A percentile compares a stretch with the other conserved stretches of the same genome.
Evolutionary conservation across 2,797 vertebrate genomes (phyloP).

Genomic region (Periophthalmus magnuspinnatus): DNA sequence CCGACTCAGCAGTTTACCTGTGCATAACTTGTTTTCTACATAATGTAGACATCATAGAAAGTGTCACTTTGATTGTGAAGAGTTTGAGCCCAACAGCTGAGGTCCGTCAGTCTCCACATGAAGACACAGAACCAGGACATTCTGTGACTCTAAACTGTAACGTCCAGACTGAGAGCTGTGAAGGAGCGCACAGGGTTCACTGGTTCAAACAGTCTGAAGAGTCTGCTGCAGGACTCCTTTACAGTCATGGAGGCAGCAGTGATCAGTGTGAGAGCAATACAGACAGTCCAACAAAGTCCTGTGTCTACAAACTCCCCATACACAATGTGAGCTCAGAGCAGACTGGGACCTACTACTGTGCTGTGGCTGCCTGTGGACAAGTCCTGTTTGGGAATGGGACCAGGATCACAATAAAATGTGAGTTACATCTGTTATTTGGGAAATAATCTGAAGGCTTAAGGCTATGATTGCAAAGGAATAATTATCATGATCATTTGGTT

Average conservation of each 20-base stretch:
- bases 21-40: conserved; percentile 14
- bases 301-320: no score
- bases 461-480: no score
- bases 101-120: not conserved
- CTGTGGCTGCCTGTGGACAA: no score
- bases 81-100: not conserved
- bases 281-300: no score
- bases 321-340: no score
- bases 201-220: conserved; percentile 4
- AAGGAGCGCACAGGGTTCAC: not conserved
- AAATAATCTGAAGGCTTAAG: no score
- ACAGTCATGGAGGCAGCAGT: not conserved
- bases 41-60: not conserved
- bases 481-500: no score
- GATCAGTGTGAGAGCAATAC: no score
- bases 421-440: no score
- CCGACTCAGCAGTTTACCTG: conserved; percentile 42
- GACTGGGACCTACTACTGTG: no score
- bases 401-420: no score
- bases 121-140: not conserved
- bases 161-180: not conserved
- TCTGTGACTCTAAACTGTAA: not conserved
- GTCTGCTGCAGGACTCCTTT: not conserved
- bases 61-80: not conserved
- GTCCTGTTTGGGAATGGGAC: no score